phyloP scores from a whole-genome alignment of 2,888 invertebrate genomes.

The Polydrusus tereticollis region DNA sequence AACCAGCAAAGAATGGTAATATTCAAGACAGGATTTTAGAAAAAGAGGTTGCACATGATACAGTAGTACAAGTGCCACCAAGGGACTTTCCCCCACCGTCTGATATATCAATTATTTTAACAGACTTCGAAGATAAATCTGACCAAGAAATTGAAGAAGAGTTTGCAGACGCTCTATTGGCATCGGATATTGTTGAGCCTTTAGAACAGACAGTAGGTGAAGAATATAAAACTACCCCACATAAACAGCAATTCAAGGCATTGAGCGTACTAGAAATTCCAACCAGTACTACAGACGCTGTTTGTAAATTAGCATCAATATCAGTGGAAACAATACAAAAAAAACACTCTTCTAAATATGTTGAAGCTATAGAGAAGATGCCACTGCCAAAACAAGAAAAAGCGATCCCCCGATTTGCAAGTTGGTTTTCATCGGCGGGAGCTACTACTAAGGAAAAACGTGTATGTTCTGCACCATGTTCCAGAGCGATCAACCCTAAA shows the following conservation, averaged over 20 bases:
- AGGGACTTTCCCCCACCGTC: background rate
- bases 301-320: background rate
- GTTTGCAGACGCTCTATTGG: background rate
- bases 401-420: slow-evolving; percentile 15
- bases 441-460: background rate
- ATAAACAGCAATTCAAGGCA: background rate
- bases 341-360: slow-evolving; percentile 14
- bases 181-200: background rate
- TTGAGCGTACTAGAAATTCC: too few species aligned
- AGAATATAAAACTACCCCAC: background rate
- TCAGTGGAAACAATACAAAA: background rate
- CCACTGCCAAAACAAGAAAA: background rate
- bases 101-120: background rate
- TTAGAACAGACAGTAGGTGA: background rate
- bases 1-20: too few species aligned
- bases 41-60: too few species aligned
- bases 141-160: background rate
- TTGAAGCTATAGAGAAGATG: slow-evolving; percentile 29
- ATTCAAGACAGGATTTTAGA: too few species aligned
- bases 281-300: slow-evolving; percentile 4
- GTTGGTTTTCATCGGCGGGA: slow-evolving; percentile 27
- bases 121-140: background rate
- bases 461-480: slow-evolving; percentile 3
- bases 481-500: background rate
- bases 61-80: background rate